Conservation (phyloP, 2,888 invertebrate species). For the Margaritifera margaritifera region DNA sequence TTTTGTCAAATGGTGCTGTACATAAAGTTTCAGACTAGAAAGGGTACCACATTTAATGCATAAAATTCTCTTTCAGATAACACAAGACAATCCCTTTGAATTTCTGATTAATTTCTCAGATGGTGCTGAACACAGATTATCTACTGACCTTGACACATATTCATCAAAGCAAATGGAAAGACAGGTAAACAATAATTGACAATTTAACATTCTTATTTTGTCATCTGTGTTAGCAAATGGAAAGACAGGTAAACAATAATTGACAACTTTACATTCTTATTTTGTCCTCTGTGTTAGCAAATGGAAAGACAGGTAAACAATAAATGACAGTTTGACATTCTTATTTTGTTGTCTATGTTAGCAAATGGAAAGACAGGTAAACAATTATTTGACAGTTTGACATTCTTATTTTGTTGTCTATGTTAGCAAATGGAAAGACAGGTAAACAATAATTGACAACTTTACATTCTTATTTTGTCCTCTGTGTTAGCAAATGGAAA, state of each 20-base stretch:
- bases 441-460: slow-evolving; percentile 15
- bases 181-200: slow-evolving; percentile 32
- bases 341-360: background rate
- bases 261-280: background rate
- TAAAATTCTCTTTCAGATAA: slow-evolving; percentile 10
- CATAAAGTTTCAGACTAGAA: no score
- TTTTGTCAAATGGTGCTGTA: no score
- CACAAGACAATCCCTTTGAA: slow-evolving; percentile 33
- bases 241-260: slow-evolving; percentile 30
- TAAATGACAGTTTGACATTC: background rate
- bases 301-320: no score
- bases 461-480: no score
- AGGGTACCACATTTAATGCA: no score
- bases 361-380: no score
- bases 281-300: no score
- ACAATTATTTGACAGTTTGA: no score
- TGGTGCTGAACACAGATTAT: slow-evolving; percentile 53
- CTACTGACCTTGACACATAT: slow-evolving; percentile 40
- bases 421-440: slow-evolving; percentile 23
- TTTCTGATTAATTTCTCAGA: slow-evolving; percentile 58
- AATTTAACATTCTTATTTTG: no score
- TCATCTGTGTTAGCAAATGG: slow-evolving; percentile 6
- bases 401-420: no score
- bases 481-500: slow-evolving; percentile 6
- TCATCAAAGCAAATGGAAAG: slow-evolving; percentile 17